A percentile compares a stretch with the other conserved stretches of the same genome.
Evolutionary conservation across 2,888 invertebrate genomes (phyloP).

Genomic region (Meandrusa payeni): DNA sequence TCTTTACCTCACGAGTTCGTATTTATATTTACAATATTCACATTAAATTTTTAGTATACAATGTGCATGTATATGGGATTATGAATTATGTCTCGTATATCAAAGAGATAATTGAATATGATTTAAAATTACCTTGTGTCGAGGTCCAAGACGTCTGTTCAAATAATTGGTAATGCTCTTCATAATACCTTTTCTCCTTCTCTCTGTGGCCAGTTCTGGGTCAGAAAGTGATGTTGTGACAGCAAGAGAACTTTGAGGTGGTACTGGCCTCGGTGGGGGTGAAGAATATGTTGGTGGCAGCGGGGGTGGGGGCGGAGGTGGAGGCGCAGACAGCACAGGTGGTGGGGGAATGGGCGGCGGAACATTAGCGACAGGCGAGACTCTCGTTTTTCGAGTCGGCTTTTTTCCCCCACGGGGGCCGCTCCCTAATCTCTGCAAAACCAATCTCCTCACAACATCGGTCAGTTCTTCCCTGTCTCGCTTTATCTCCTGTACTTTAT

Average conservation of each 20-base stretch:
- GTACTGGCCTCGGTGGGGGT: constrained; percentile 41
- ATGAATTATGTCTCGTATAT: constrained; percentile 6
- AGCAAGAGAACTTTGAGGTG: constrained; percentile 50
- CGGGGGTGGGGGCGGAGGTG: constrained; percentile 35
- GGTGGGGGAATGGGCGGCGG: constrained; percentile 57
- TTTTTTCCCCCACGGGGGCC: constrained; percentile 42
- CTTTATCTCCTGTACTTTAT: constrained; percentile 88
- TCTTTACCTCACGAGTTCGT: constrained; percentile 25
- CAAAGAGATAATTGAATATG: background rate
- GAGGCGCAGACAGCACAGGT: constrained; percentile 39
- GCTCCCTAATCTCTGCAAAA: constrained; percentile 86
- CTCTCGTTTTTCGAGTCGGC: constrained; percentile 40
- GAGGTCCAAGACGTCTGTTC: constrained; percentile 84
- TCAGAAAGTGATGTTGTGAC: constrained; percentile 78
- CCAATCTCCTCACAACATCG: constrained; percentile 89
- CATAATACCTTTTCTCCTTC: constrained; percentile 90
- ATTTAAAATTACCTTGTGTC: constrained; percentile 74
- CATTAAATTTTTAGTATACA: constrained; percentile 25
- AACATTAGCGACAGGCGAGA: constrained; percentile 36
- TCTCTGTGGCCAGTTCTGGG: constrained; percentile 79
- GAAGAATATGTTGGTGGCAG: constrained; percentile 36
- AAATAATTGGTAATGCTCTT: constrained; percentile 92
- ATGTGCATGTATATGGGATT: constrained; percentile 13
- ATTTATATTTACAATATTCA: constrained; percentile 40
- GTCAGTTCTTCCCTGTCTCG: constrained; percentile 91